Conservation (phyloP, 1,140 invertebrate species). For the Mesaphorura yosii region DNA sequence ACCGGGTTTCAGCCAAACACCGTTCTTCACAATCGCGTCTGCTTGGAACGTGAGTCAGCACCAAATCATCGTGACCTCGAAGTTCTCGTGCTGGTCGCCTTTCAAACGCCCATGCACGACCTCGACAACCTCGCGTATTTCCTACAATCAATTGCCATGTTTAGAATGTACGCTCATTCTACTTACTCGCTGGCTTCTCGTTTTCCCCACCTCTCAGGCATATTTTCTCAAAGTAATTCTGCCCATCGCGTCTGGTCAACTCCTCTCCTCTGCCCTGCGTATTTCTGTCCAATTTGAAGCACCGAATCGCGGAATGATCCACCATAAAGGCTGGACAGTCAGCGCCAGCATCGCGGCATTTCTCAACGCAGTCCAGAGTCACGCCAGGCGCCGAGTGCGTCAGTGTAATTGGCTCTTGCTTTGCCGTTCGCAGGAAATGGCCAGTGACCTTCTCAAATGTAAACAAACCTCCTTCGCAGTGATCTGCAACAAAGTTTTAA, state of each 20-base stretch:
- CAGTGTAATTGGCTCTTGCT: slow-evolving; percentile 36
- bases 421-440: slow-evolving; percentile 38
- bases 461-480: slow-evolving; percentile 41
- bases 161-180: neutral
- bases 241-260: slow-evolving; percentile 36
- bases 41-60: slow-evolving; percentile 36
- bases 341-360: slow-evolving; percentile 37
- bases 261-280: slow-evolving; percentile 40
- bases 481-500: slow-evolving; percentile 32
- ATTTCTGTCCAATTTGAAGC: slow-evolving; percentile 41
- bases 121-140: slow-evolving; percentile 36
- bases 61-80: slow-evolving; percentile 36
- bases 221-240: slow-evolving; percentile 44
- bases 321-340: slow-evolving; percentile 42
- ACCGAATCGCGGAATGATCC: slow-evolving; percentile 40
- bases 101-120: slow-evolving; percentile 43
- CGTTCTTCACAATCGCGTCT: slow-evolving; percentile 41
- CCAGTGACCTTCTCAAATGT: slow-evolving; percentile 44
- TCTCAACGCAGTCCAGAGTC: slow-evolving; percentile 36
- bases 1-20: slow-evolving; percentile 37
- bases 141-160: slow-evolving; percentile 21
- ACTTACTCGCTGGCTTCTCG: neutral
- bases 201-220: slow-evolving; percentile 39
- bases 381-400: slow-evolving; percentile 36
- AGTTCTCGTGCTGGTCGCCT: slow-evolving; percentile 40